These are phyloP conservation scores for Phrixothrix hirtus DNA, from an alignment of 2,888 invertebrate genomes.

Conservation along the genomic window DNA sequence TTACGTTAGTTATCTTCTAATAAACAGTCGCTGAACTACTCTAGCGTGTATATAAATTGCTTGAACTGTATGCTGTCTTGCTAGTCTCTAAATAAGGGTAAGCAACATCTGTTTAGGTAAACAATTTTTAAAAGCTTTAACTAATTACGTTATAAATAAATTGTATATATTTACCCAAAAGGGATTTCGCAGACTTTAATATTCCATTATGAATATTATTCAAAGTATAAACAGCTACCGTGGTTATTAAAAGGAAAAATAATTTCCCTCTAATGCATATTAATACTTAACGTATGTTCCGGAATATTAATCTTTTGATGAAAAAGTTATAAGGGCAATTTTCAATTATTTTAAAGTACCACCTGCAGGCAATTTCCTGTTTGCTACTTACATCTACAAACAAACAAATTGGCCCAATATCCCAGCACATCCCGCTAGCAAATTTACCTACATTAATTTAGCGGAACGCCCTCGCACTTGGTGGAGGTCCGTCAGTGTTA, in stretches of 20 bases:
- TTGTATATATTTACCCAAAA: no score
- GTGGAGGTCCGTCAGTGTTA: slow-evolving; percentile 28
- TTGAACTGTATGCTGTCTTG: no score
- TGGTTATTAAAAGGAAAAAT: not conserved
- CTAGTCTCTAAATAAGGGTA: no score
- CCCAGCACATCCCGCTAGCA: slow-evolving; percentile 36
- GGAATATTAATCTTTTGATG: slow-evolving; percentile 15
- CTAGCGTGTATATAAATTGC: no score
- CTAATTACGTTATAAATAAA: no score
- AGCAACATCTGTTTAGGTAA: no score
- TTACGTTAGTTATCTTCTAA: no score
- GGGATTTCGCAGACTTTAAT: no score
- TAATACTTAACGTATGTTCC: not conserved
- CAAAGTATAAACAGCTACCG: no score
- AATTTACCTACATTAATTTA: slow-evolving; percentile 43
- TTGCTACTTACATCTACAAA: slow-evolving; percentile 37
- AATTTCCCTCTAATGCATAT: not conserved
- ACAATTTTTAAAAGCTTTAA: no score
- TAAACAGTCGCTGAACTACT: no score
- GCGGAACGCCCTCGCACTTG: slow-evolving; percentile 34
- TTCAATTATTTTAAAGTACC: slow-evolving; percentile 24
- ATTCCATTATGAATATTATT: no score
- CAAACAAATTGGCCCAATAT: slow-evolving; percentile 41
- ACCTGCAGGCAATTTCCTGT: slow-evolving; percentile 33
- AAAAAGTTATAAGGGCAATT: slow-evolving; percentile 20